Evolutionary conservation across 2,888 invertebrate species (phyloP).

Genomic region (Idaea dimidiata): DNA sequence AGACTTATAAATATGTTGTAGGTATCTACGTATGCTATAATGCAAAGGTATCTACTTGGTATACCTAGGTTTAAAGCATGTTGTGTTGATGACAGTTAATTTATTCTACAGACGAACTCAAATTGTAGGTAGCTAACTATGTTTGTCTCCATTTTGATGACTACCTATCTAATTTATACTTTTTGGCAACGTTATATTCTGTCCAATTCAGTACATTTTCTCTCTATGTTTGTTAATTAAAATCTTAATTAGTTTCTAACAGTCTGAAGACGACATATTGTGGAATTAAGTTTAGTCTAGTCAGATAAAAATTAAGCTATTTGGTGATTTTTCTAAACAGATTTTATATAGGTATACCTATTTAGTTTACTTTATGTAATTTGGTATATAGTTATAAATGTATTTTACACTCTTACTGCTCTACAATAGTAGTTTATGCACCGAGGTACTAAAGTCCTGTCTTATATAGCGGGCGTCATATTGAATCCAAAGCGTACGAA

Average conservation of each 20-base stretch:
- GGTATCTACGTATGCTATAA: no score
- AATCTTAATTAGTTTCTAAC: background rate
- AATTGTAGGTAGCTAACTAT: background rate
- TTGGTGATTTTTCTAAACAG: background rate
- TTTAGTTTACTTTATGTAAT: no score
- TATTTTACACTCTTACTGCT: no score
- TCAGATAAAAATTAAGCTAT: background rate
- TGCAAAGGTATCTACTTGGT: no score
- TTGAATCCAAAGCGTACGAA: no score
- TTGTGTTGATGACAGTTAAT: background rate
- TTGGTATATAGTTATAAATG: no score
- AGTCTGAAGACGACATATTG: background rate
- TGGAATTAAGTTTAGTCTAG: background rate
- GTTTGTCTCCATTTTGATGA: no score
- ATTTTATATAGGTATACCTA: background rate
- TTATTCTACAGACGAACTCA: background rate
- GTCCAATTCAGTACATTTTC: background rate
- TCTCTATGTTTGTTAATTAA: background rate
- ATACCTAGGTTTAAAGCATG: background rate
- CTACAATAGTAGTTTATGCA: no score
- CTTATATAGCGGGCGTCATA: no score
- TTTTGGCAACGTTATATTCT: background rate
- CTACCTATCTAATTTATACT: background rate
- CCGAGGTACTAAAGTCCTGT: no score
- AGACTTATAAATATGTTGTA: no score